These are phyloP conservation scores for Melanotus villosus DNA, from an alignment of 2,888 invertebrate species.

Conservation along the genomic window DNA sequence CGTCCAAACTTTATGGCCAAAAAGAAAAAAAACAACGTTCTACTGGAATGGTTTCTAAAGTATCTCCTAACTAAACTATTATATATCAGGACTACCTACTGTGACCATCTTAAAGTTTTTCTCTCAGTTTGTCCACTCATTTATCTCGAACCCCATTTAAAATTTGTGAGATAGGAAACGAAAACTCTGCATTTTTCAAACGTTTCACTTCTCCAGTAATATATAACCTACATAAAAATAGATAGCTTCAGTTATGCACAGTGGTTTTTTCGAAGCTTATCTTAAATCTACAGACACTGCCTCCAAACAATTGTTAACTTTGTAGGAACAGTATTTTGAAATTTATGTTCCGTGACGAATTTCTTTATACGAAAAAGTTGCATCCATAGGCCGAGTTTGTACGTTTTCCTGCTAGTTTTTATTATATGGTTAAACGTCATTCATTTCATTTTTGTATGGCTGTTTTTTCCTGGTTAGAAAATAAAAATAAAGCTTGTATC, in stretches of 20 bases:
- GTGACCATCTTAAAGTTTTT: too few species aligned
- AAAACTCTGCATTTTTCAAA: not conserved
- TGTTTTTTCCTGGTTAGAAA: too few species aligned
- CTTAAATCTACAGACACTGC: conserved; percentile 6
- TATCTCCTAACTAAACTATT: too few species aligned
- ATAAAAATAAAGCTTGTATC: too few species aligned
- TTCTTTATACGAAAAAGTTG: conserved; percentile 5
- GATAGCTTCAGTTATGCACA: conserved; percentile 12
- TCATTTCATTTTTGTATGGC: not conserved
- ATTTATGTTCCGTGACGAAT: conserved; percentile 24
- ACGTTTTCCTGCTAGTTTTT: not conserved
- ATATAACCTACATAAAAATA: not conserved
- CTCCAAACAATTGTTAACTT: conserved; percentile 12
- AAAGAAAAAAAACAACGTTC: too few species aligned
- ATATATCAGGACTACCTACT: too few species aligned
- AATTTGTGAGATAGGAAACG: not conserved
- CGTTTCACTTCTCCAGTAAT: not conserved
- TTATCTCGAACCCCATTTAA: not conserved
- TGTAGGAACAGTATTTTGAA: not conserved
- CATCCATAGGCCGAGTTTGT: not conserved
- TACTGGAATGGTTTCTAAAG: too few species aligned
- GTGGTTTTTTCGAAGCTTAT: conserved; percentile 3
- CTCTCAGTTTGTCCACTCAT: too few species aligned
- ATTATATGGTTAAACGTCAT: not conserved
- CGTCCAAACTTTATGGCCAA: too few species aligned